These are phyloP conservation scores for Acheta domesticus DNA, from an alignment of 2,888 invertebrate species.

Conservation along the genomic window DNA sequence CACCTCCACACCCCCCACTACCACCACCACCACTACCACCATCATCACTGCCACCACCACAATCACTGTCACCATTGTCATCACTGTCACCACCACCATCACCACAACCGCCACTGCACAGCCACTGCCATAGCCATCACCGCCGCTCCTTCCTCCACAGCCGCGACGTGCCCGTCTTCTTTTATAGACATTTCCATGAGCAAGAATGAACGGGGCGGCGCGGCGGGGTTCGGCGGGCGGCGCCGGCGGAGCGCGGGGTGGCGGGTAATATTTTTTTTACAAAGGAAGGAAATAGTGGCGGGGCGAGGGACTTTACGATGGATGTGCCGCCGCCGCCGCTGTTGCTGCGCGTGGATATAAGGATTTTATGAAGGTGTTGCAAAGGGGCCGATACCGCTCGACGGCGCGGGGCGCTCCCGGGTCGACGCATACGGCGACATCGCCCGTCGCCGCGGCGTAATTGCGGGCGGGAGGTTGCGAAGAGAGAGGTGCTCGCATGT, in stretches of 20 bases:
- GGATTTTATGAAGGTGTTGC: conserved; percentile 18
- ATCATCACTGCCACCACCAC: no score
- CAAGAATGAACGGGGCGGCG: not conserved
- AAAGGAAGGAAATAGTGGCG: not conserved
- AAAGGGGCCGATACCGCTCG: not conserved
- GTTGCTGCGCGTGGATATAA: not conserved
- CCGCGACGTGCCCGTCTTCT: not conserved
- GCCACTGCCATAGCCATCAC: not conserved
- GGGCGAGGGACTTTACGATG: not conserved
- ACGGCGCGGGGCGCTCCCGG: no score
- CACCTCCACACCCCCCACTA: no score
- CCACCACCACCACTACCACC: no score
- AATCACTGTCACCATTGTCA: no score
- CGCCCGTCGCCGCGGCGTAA: no score
- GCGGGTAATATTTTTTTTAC: not conserved
- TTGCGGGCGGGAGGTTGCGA: no score
- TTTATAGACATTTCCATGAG: not conserved
- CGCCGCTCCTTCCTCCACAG: not conserved
- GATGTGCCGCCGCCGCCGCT: not conserved
- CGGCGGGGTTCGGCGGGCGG: not conserved
- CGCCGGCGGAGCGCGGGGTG: not conserved
- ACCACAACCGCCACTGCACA: not conserved
- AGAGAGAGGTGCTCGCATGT: no score
- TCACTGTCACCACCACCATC: no score
- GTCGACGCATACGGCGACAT: no score